Evolutionary conservation across 2,888 invertebrate species (phyloP).

Genomic region (Scaptomyza reducta): DNA sequence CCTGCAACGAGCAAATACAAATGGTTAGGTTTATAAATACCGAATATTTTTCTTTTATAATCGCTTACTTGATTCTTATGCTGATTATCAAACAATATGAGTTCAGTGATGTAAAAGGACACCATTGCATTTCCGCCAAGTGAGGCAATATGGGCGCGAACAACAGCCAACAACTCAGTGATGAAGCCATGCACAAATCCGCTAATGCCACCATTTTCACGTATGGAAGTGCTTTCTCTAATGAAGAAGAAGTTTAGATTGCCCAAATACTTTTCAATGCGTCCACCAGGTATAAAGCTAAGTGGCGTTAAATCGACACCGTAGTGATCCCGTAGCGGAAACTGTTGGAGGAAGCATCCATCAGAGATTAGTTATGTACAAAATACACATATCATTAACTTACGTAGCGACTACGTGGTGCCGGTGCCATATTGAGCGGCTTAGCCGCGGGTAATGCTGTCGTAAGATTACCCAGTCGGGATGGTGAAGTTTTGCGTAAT

Average conservation of each 20-base stretch:
- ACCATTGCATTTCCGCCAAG: slow-evolving; percentile 98
- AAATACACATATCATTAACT: slow-evolving; percentile 14
- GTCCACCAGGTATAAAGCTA: slow-evolving; percentile 91
- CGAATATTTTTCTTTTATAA: not conserved
- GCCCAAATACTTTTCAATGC: slow-evolving; percentile 92
- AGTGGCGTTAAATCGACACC: slow-evolving; percentile 93
- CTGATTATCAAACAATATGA: slow-evolving; percentile 94
- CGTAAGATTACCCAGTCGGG: slow-evolving; percentile 76
- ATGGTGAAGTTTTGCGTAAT: slow-evolving; percentile 86
- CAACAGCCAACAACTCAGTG: slow-evolving; percentile 95
- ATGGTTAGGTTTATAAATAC: not conserved
- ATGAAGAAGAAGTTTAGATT: slow-evolving; percentile 97
- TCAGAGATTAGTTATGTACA: not conserved
- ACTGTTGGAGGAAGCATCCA: slow-evolving; percentile 49
- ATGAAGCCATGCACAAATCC: slow-evolving; percentile 97
- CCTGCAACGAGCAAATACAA: slow-evolving; percentile 87
- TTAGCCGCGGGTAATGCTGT: slow-evolving; percentile 49
- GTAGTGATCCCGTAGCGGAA: slow-evolving; percentile 83
- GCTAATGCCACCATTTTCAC: slow-evolving; percentile 96
- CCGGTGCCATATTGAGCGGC: slow-evolving; percentile 35
- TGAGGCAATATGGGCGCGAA: slow-evolving; percentile 95
- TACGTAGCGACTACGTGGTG: slow-evolving; percentile 64
- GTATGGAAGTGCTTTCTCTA: slow-evolving; percentile 95
- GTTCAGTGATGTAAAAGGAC: slow-evolving; percentile 96
- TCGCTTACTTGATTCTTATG: slow-evolving; percentile 96